Percentiles rank a stretch among this genome's conserved stretches.
phyloP scores from a whole-genome alignment of 2,113 vertebrate species.

The Chloebia gouldiae region DNA sequence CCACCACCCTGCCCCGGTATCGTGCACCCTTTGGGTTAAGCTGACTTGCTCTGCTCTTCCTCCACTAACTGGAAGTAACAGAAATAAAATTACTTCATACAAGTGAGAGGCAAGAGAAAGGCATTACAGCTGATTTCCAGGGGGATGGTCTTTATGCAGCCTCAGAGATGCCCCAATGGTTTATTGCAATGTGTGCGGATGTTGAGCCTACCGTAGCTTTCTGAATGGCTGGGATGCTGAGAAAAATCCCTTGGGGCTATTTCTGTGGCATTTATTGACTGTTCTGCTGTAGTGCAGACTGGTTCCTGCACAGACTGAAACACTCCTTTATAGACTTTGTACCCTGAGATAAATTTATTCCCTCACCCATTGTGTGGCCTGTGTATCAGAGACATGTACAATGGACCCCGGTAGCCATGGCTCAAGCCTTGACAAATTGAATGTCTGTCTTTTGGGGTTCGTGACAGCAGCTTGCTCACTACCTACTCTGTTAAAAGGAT shows the following conservation, averaged over 20 bases:
- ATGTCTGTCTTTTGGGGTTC: conserved; percentile 3
- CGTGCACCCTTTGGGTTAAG: not conserved
- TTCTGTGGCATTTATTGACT: conserved; percentile 34
- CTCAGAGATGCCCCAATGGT: not conserved
- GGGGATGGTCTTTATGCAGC: not conserved
- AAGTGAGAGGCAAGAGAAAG: not conserved
- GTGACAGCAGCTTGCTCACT: conserved; percentile 31
- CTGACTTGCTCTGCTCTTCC: not conserved
- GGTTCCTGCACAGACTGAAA: not conserved
- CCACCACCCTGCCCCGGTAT: not conserved
- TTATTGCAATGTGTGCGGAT: not conserved
- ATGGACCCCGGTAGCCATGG: not conserved
- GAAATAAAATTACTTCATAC: not conserved
- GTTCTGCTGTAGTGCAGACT: not conserved
- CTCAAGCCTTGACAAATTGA: not conserved
- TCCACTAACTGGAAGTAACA: not conserved
- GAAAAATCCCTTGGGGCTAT: not conserved
- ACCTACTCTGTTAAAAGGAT: conserved; percentile 44
- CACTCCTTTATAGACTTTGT: not conserved
- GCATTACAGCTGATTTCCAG: not conserved
- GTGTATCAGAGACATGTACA: not conserved
- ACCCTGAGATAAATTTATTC: not conserved
- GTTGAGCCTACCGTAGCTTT: not conserved
- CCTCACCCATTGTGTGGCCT: conserved; percentile 23
- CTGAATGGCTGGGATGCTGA: not conserved